Base-by-base conservation (phyloP, 2,888 invertebrate species). In the Ophraella communa region DNA sequence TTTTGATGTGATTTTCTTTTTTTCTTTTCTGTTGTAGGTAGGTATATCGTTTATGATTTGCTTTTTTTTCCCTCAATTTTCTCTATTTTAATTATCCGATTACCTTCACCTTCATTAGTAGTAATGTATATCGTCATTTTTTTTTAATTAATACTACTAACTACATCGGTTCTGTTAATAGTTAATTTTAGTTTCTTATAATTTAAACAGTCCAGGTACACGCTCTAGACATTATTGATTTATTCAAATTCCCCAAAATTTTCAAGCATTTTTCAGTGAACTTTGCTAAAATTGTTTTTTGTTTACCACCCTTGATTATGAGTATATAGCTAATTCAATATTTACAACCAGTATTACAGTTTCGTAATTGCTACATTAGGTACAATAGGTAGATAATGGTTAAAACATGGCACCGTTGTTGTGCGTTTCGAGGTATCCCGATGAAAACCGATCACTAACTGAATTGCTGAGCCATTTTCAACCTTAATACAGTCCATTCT, bases 401-500 rank as follows among this genome's bases (percentile, higher is more conserved):
- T 59, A 39, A 51, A 51, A 59, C 51, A 59, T 59, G 59, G 60
- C 49, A 59, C 42, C 49, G 39, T 59, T 24, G 51, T 27, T 59
- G 59, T 51, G 20, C 39, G 59, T 42, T 51, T 30, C 60, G 60
- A 52, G 42, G n/a, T n/a, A 44, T 39, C 11, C 42, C 60, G 60
- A 60, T 30, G 14, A 30, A 47, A 64, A 55, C 65, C 64, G 64
- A 62, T 55, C 18, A 39, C 57, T 49, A 14, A 45, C 47, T 53
- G 33, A 42, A 33, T 83, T 83, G 56, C 18, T 53, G 56, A 51
- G 63, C 57, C 24, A 63, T 42, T 51, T 23, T 54, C 20, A 51
- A 51, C 65, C 65, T 56, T 65, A 66, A 18, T 39, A 20, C 42
- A 33, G 7, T 23, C 33, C 8, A 27, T 11, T 30, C 52, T 54